A percentile compares a stretch with the other conserved stretches of the same genome.
Evolutionary conservation across 2,888 invertebrate species (phyloP).

Genomic region (Lagria hirta): DNA sequence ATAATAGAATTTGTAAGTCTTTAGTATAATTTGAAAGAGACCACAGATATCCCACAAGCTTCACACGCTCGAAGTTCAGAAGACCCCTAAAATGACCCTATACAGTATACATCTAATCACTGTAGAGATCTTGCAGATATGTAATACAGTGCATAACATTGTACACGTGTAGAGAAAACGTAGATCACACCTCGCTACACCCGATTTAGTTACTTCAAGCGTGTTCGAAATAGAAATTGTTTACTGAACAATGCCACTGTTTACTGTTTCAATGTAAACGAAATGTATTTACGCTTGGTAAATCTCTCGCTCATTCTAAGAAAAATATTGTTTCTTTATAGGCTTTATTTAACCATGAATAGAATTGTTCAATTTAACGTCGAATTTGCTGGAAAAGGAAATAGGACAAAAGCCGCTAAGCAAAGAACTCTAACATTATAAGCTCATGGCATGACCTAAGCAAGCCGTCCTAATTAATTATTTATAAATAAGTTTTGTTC

Average conservation of each 20-base stretch:
- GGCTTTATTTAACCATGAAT: slow-evolving; percentile 8
- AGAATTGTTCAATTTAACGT: slow-evolving; percentile 11
- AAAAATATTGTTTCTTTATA: slow-evolving; percentile 18
- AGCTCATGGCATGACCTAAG: too few species aligned
- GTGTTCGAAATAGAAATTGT: slow-evolving; percentile 36
- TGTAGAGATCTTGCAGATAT: slow-evolving; percentile 24
- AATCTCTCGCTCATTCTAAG: slow-evolving; percentile 30
- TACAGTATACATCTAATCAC: slow-evolving; percentile 28
- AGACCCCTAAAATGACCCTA: slow-evolving; percentile 27
- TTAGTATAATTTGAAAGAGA: slow-evolving; percentile 18
- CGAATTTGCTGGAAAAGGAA: slow-evolving; percentile 7
- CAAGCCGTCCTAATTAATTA: too few species aligned
- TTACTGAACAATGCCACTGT: slow-evolving; percentile 35
- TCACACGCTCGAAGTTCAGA: slow-evolving; percentile 20
- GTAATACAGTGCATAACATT: slow-evolving; percentile 23
- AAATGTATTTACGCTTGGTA: slow-evolving; percentile 34
- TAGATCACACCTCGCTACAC: slow-evolving; percentile 24
- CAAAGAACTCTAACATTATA: too few species aligned
- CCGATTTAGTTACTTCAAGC: slow-evolving; percentile 28
- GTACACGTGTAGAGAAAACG: slow-evolving; percentile 21
- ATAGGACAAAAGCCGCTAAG: slow-evolving; percentile 4
- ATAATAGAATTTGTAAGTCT: too few species aligned
- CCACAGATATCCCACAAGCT: slow-evolving; percentile 20
- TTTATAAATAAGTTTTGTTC: too few species aligned
- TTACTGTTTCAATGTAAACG: slow-evolving; percentile 31